Percentiles rank a stretch among this genome's conserved stretches.
These are phyloP conservation scores for Teleopsis dalmanni DNA, from an alignment of 1,140 invertebrate species.

Conservation along the genomic window DNA sequence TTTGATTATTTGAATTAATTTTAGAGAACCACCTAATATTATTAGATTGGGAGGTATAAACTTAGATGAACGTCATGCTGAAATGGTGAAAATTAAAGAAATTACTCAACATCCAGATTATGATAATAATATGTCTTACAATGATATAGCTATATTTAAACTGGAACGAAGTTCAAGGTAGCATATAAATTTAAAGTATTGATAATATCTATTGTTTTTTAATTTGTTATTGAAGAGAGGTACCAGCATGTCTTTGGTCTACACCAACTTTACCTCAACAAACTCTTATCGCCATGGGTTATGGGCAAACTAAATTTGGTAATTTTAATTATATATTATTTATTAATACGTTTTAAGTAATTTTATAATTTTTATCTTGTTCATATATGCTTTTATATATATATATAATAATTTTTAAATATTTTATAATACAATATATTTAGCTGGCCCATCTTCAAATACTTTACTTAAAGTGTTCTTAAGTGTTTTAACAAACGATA, in stretches of 20 bases:
- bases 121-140: conserved; percentile 42
- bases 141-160: conserved; percentile 45
- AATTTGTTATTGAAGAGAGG: not conserved
- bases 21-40: conserved; percentile 21
- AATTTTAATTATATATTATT: not conserved
- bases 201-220: not conserved
- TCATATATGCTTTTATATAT: too few relatives aligned
- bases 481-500: conserved; percentile 3
- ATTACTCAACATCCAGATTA: conserved; percentile 48
- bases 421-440: not conserved
- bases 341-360: not conserved
- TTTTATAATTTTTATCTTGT: too few relatives aligned
- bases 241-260: conserved; percentile 4
- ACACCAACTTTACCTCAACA: not conserved
- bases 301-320: conserved; percentile 20
- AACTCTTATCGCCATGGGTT: conserved; percentile 10
- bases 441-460: conserved; percentile 8
- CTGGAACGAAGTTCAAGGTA: conserved; percentile 7
- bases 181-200: not conserved
- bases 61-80: conserved; percentile 13
- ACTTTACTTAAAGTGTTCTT: conserved; percentile 9
- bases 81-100: conserved; percentile 29
- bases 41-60: conserved; percentile 21
- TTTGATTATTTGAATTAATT: not conserved
- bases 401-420: too few relatives aligned